Conservation (phyloP, 2,113 vertebrate species). For the Microcebus murinus region DNA sequence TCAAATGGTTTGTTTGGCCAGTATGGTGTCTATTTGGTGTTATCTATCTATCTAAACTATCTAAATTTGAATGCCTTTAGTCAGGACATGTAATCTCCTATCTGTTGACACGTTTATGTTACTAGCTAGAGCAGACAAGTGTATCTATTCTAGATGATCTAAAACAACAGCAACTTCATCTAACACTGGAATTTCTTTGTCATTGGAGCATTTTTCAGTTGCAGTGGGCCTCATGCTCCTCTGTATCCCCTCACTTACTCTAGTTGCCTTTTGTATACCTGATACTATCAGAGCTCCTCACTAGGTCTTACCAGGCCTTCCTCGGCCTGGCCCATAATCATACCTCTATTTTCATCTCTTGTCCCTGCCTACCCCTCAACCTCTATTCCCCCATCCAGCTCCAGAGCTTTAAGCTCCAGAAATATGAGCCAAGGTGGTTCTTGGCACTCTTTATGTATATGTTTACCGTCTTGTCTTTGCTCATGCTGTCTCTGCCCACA, state of each 20-base stretch:
- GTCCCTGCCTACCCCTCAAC: not conserved
- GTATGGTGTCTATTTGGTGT: not conserved
- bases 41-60: not conserved
- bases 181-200: not conserved
- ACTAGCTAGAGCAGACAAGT: not conserved
- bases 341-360: not conserved
- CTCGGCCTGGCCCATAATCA: not conserved
- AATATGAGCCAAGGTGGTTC: not conserved
- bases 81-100: not conserved
- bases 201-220: not conserved
- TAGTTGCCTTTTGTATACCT: not conserved
- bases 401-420: not conserved
- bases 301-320: not conserved
- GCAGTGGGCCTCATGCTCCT: not conserved
- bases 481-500: not conserved
- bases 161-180: not conserved
- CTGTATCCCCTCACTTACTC: not conserved
- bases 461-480: not conserved
- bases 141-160: not conserved
- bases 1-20: not conserved
- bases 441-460: not conserved
- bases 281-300: not conserved
- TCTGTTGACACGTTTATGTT: not conserved
- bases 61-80: not conserved
- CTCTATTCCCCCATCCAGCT: not conserved